Evolutionary conservation across 1,140 invertebrate species (phyloP).

Genomic region (Euglossa dilemma): DNA sequence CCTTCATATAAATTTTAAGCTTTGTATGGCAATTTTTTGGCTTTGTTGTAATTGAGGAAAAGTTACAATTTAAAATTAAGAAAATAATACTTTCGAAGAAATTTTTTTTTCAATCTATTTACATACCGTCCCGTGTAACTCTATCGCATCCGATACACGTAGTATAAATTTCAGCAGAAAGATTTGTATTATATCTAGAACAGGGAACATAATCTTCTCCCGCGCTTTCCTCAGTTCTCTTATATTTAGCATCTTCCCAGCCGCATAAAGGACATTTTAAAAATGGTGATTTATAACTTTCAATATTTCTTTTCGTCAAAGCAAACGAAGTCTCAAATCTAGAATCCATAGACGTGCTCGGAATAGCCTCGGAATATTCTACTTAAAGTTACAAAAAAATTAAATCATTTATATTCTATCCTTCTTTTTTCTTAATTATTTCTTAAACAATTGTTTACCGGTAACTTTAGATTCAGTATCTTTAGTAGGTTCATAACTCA

Average conservation of each 20-base stretch:
- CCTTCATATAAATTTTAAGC: neutral
- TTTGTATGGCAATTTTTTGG: neutral
- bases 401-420: too few relatives aligned
- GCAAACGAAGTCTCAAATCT: neutral
- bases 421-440: neutral
- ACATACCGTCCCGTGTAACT: neutral
- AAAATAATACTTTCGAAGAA: too few relatives aligned
- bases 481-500: neutral
- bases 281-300: conserved; percentile 1
- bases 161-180: neutral
- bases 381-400: neutral
- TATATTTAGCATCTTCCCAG: conserved; percentile 37
- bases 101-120: neutral
- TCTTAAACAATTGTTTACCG: conserved; percentile 21
- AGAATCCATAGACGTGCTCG: neutral
- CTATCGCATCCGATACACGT: neutral
- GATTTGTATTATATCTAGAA: neutral
- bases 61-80: too few relatives aligned
- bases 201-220: conserved; percentile 3
- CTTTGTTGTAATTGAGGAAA: too few relatives aligned
- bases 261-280: conserved; percentile 49
- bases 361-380: neutral
- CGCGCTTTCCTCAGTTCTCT: neutral
- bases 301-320: neutral
- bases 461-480: neutral